Conservation (phyloP, 2,797 vertebrate species). For the Knipowitschia caucasica region DNA sequence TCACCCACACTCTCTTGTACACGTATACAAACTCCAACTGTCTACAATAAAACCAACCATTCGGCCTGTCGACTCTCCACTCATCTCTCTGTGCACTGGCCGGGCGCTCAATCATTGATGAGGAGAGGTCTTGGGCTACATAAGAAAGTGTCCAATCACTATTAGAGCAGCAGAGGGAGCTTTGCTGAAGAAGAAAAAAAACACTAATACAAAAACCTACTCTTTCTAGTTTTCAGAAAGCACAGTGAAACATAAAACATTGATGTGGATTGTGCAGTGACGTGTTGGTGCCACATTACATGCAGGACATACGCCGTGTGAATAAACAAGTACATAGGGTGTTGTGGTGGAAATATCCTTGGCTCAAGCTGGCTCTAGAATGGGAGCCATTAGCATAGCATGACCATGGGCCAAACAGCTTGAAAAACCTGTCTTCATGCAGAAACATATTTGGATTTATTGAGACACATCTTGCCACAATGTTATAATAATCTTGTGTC, state of each 20-base stretch:
- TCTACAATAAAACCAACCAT: conserved; percentile 43
- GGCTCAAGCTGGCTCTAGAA: conserved; percentile 15
- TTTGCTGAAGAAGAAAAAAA: conserved; percentile 38
- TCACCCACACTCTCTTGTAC: conserved; percentile 8
- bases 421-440: neutral
- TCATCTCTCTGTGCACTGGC: conserved; percentile 41
- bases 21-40: neutral
- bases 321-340: conserved; percentile 5
- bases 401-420: neutral
- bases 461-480: too few species aligned
- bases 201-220: conserved; percentile 36
- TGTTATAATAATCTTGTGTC: neutral
- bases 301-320: neutral
- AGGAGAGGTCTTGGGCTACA: conserved; percentile 44
- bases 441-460: neutral
- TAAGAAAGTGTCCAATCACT: conserved; percentile 55
- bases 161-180: conserved; percentile 37
- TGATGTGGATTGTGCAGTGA: conserved; percentile 5
- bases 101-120: conserved; percentile 60
- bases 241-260: conserved; percentile 13
- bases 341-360: conserved; percentile 9
- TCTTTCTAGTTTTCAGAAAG: neutral
- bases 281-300: conserved; percentile 22
- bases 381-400: conserved; percentile 12
- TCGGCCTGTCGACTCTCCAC: conserved; percentile 38